Conservation (phyloP, 2,113 vertebrate genomes). For the Cariama cristata region DNA sequence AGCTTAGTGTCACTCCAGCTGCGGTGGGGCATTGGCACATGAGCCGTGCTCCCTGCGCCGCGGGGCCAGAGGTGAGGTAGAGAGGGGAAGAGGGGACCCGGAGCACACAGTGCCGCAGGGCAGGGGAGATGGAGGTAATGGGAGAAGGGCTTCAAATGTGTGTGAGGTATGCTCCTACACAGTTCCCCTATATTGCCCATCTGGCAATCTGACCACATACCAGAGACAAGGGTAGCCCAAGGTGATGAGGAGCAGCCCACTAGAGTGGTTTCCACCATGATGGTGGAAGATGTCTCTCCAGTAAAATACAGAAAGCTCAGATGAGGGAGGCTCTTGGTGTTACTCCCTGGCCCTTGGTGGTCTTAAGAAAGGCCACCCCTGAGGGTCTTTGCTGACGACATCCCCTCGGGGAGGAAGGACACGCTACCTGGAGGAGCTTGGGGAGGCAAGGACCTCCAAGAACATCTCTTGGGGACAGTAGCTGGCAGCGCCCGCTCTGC, state of each 20-base stretch:
- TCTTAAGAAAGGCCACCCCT: neutral
- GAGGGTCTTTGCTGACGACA: neutral
- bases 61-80: neutral
- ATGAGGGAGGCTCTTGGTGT: rapidly evolving
- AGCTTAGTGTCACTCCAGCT: constrained; percentile 21
- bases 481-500: neutral
- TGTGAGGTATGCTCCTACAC: neutral
- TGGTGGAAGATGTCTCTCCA: neutral
- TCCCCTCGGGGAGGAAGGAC: neutral
- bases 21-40: rapidly evolving
- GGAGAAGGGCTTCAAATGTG: neutral
- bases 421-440: neutral
- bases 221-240: neutral
- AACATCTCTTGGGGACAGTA: neutral
- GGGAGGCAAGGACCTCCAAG: neutral
- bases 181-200: rapidly evolving
- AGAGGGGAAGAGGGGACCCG: neutral
- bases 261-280: neutral
- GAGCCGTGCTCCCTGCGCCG: neutral
- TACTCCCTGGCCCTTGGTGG: neutral
- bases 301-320: neutral
- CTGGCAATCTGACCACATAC: neutral
- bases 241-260: neutral
- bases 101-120: neutral
- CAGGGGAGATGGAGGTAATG: neutral